Evolutionary conservation across 2,113 vertebrate species (phyloP), one percentile per base, ranked within the genome.

Genomic region (Clupea harengus): DNA sequence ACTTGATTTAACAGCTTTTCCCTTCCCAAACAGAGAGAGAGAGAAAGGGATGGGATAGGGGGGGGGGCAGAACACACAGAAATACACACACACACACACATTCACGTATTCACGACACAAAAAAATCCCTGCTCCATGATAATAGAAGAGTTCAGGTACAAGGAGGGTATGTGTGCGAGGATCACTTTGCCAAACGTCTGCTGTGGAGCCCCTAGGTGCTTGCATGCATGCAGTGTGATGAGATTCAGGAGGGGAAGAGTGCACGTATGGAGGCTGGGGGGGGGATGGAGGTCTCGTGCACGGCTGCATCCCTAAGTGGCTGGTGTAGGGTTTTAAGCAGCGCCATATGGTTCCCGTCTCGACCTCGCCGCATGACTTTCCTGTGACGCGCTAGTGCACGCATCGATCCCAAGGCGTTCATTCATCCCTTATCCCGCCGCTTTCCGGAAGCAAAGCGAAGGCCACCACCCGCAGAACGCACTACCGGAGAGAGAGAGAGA

Each of bases 381-480:
- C 89, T 83, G 83, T 47, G 45, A 28, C 81, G n/a, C 85, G 64
- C 64, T 72, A 8, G 75, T 9, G 5, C 47, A n/a, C 18, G 20
- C 89, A 93, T 92, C 85, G 90, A 93, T 94, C 91, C 88, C 52
- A n/a, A 81, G 91, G 84, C 87, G 90, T 90, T 85, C 87, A 91
- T 90, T 86, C 64, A 45, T 52, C 46, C 47, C 45, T 44, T 13
- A 6, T 49, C 57, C 82, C 57, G 9, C 20, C 57, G 2, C 17
- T 17, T 54, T 54, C 50, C 50, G 50, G 50, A 54, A 54, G 15
- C 50, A 54, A 54, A 54, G 15, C 50, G 13, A 54, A 54, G 50
- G 50, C 50, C 50, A 18, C 50, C 50, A 54, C 50, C 50, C 52
- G 17, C 52, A 4, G 17, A 54, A 54, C 52, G 17, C 15, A 54